Base-by-base conservation (phyloP, 2,888 invertebrate genomes). In the Phengaris arion region DNA sequence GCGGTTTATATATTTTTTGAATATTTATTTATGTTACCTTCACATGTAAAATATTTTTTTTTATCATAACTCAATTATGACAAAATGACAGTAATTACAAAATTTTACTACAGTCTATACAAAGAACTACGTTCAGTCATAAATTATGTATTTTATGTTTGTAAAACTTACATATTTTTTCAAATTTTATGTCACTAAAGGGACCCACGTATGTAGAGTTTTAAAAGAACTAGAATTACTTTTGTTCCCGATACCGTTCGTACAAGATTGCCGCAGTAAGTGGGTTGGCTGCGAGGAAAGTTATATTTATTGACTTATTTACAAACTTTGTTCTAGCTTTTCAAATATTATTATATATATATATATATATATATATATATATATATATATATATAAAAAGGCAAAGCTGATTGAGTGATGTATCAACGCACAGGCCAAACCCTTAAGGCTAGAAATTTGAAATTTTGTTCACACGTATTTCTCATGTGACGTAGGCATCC, bases 341-440 rank as follows among this genome's bases (percentile, higher is more conserved):
- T 64, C 64, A 64, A 64, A 64, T 64, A 64, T 45, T 64, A 64
- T 45, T 64, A n/a, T n/a, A n/a, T n/a, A n/a, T n/a, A n/a, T n/a
- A n/a, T n/a, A n/a, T 64, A 64, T 22, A 22, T 22, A 22, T 22
- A 22, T 22, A 10, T 64, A 64, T 22, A 22, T 22, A 22, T 22
- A 22, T 22, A 10, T n/a, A n/a, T 64, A 64, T 22, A 22, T 22
- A 22, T 22, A 22, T 22, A 10, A 52, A 52, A 52, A 52, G 6
- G 4, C 46, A 46, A 6, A 46, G 0, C 46, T 46, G 46, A 46
- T 46, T 46, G 22, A 22, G 0, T 22, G 22, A 22, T 22, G 22
- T 22, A 22, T 22, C 22, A 22, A 22, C 22, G 22, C 22, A 22
- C 22, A 22, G 22, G 22, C 22, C 22, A 22, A 22, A 22, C 22